phyloP scores from a whole-genome alignment of 2,888 invertebrate species.

The Dynastes maya region DNA sequence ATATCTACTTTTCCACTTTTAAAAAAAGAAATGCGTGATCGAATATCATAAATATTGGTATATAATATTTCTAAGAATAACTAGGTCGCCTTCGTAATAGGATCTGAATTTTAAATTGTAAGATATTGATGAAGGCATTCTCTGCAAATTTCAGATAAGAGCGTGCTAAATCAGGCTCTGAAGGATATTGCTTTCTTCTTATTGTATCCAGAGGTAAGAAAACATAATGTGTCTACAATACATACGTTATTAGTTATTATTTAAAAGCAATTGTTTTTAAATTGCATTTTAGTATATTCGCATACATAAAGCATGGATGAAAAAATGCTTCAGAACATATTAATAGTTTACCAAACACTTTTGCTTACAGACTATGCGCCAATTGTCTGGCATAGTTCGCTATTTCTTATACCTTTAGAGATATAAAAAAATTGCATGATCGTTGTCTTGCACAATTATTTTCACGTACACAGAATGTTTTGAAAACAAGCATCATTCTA shows the following conservation, averaged over 20 bases:
- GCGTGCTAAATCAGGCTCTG: slow-evolving; percentile 78
- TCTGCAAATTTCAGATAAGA: slow-evolving; percentile 76
- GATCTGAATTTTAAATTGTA: background rate
- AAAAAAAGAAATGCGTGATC: background rate
- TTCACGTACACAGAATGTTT: no score
- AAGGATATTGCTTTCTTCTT: slow-evolving; percentile 77
- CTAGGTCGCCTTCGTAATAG: slow-evolving; percentile 1
- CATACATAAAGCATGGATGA: background rate
- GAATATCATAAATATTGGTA: slow-evolving; percentile 6
- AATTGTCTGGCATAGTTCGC: no score
- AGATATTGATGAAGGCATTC: slow-evolving; percentile 2
- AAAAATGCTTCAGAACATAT: background rate
- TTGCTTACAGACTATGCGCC: no score
- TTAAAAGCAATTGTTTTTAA: no score
- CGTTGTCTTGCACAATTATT: no score
- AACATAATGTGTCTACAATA: background rate
- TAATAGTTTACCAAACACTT: no score
- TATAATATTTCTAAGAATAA: slow-evolving; percentile 2
- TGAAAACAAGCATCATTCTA: no score
- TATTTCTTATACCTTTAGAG: no score
- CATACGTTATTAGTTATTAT: no score
- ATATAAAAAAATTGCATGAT: no score
- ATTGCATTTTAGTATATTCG: background rate
- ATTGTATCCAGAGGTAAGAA: slow-evolving; percentile 73
- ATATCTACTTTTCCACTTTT: no score